Percentiles rank a stretch among this genome's conserved stretches.
Evolutionary conservation across 2,797 vertebrate genomes (phyloP).

Genomic region (Tenualosa ilisha): DNA sequence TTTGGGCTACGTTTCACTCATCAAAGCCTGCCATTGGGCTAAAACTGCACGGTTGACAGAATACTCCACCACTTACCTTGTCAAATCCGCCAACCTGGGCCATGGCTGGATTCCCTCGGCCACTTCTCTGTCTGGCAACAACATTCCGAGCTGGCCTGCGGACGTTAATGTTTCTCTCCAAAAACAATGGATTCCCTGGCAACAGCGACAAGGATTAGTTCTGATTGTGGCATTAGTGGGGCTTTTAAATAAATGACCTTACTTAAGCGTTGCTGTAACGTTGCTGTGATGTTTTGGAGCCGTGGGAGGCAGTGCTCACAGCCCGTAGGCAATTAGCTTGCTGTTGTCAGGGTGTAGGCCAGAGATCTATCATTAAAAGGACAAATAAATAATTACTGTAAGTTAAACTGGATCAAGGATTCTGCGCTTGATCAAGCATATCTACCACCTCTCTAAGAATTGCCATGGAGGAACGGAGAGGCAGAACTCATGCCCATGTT

Average conservation of each 20-base stretch:
- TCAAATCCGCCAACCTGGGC: not conserved
- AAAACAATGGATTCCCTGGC: slow-evolving; percentile 6
- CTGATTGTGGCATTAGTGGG: slow-evolving; percentile 35
- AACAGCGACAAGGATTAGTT: slow-evolving; percentile 25
- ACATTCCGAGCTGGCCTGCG: not conserved
- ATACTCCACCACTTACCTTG: not conserved
- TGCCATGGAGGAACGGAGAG: not conserved
- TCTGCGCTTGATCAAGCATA: slow-evolving; percentile 50
- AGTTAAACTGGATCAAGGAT: slow-evolving; percentile 43
- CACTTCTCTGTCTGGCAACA: not conserved
- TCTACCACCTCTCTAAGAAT: no score
- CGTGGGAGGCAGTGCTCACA: slow-evolving; percentile 42
- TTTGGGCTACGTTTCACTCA: not conserved
- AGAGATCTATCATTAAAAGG: not conserved
- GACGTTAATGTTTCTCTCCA: not conserved
- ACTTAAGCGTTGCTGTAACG: slow-evolving; percentile 49
- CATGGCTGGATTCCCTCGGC: not conserved
- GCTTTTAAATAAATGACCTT: slow-evolving; percentile 40
- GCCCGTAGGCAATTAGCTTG: slow-evolving; percentile 37
- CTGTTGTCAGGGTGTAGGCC: not conserved
- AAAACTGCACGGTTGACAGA: not conserved
- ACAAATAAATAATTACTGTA: not conserved
- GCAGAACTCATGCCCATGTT: no score
- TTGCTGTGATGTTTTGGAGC: slow-evolving; percentile 53
- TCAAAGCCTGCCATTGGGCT: not conserved